phyloP scores from a whole-genome alignment of 2,888 invertebrate genomes.

The Callyntrura sp. region DNA sequence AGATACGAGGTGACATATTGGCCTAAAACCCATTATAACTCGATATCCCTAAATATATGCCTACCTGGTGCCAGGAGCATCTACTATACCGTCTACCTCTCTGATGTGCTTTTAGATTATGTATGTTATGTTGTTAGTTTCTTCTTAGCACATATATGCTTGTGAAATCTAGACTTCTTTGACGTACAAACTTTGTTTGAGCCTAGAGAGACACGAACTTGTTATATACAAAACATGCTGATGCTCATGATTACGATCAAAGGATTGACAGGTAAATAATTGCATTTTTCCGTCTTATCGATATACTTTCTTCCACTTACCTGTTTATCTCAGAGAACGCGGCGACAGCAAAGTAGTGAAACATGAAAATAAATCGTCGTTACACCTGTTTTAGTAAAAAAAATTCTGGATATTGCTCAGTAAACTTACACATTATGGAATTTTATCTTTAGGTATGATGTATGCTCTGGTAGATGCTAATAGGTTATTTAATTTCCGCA shows the following conservation, averaged over 20 bases:
- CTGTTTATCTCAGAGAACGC: neutral
- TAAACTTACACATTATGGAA: too few relatives aligned
- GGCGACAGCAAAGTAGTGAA: neutral
- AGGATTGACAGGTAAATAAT: constrained; percentile 10
- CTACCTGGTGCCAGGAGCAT: too few relatives aligned
- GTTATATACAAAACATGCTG: neutral
- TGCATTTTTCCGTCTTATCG: constrained; percentile 10
- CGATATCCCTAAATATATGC: too few relatives aligned
- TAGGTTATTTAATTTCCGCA: neutral
- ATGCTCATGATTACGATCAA: neutral
- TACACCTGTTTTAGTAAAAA: neutral
- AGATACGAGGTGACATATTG: too few relatives aligned
- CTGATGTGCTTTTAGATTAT: neutral
- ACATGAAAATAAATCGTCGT: neutral
- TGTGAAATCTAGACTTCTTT: too few relatives aligned
- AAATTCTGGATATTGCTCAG: neutral
- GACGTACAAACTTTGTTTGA: neutral
- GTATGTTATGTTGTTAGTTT: neutral
- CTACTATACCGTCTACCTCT: too few relatives aligned
- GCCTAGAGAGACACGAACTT: constrained; percentile 2
- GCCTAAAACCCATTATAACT: too few relatives aligned
- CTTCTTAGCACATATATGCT: neutral
- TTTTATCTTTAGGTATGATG: too few relatives aligned
- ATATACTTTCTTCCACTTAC: too few relatives aligned
- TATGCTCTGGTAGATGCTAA: too few relatives aligned